phyloP scores from a whole-genome alignment of 2,797 vertebrate genomes.

The Lates japonicus region DNA sequence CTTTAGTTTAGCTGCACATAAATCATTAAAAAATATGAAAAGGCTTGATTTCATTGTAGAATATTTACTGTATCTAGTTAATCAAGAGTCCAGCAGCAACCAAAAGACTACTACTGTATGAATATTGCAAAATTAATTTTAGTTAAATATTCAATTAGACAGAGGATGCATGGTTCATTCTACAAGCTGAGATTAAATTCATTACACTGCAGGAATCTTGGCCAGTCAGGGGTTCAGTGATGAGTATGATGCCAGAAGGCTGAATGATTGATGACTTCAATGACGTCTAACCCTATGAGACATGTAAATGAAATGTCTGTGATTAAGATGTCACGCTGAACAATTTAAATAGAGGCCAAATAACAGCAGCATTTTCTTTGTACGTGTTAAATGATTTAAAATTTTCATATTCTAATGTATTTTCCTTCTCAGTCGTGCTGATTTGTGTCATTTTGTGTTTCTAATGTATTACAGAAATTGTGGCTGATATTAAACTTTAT shows the following conservation, averaged over 20 bases:
- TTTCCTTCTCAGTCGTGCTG: neutral
- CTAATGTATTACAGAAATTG: neutral
- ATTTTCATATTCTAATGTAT: neutral
- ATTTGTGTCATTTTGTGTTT: neutral
- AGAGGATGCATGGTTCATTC: slow-evolving; percentile 19
- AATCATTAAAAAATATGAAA: neutral
- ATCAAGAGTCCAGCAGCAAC: slow-evolving; percentile 5
- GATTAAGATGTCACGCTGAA: slow-evolving; percentile 54
- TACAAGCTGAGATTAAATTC: slow-evolving; percentile 43
- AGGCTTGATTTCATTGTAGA: neutral
- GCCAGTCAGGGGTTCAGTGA: slow-evolving; percentile 44
- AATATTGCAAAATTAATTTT: slow-evolving; percentile 15
- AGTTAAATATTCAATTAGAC: slow-evolving; percentile 37
- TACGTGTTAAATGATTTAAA: neutral
- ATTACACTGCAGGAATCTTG: slow-evolving; percentile 49
- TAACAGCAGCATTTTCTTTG: slow-evolving; percentile 1
- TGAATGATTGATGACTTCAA: slow-evolving; percentile 59
- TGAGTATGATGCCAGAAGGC: slow-evolving; percentile 40
- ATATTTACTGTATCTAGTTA: neutral
- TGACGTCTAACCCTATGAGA: slow-evolving; percentile 40
- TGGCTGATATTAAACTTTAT: neutral
- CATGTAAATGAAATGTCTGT: slow-evolving; percentile 48
- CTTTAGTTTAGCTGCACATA: slow-evolving; percentile 14
- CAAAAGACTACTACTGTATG: slow-evolving; percentile 10
- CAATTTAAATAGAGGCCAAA: slow-evolving; percentile 25